Evolutionary conservation across 2,888 invertebrate species (phyloP).

Genomic region (Drosophila birchii): DNA sequence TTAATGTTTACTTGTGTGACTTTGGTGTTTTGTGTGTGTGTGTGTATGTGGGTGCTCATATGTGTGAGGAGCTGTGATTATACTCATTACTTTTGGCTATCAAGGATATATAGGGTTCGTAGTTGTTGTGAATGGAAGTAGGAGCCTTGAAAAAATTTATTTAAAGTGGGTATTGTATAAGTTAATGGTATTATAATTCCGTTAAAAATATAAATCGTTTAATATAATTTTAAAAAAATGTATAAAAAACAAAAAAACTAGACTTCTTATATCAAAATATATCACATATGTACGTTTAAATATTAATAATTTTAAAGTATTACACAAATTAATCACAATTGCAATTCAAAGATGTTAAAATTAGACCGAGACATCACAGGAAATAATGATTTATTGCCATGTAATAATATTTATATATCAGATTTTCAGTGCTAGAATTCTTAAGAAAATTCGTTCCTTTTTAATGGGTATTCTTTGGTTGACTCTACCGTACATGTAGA

Average conservation of each 20-base stretch:
- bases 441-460: fast-evolving
- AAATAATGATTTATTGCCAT: not conserved
- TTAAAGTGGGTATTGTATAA: not conserved
- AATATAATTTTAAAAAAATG: not conserved
- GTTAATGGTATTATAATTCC: not conserved
- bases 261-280: not conserved
- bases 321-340: not conserved
- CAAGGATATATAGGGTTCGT: not conserved
- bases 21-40: conserved; percentile 13
- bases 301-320: too few species aligned
- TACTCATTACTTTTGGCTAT: not conserved
- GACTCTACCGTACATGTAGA: not conserved
- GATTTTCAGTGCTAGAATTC: not conserved
- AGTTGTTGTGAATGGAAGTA: not conserved
- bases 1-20: conserved; percentile 58
- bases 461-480: not conserved
- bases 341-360: not conserved
- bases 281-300: too few species aligned
- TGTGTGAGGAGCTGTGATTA: conserved; percentile 11
- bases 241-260: not conserved
- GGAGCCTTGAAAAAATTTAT: fast-evolving
- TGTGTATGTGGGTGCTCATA: conserved; percentile 13
- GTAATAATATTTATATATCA: not conserved
- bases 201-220: not conserved
- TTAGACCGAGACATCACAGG: not conserved